Evolutionary conservation across 2,888 invertebrate species (phyloP), one percentile per base, ranked within the genome.

Genomic region (Acrocyrtus sp.): DNA sequence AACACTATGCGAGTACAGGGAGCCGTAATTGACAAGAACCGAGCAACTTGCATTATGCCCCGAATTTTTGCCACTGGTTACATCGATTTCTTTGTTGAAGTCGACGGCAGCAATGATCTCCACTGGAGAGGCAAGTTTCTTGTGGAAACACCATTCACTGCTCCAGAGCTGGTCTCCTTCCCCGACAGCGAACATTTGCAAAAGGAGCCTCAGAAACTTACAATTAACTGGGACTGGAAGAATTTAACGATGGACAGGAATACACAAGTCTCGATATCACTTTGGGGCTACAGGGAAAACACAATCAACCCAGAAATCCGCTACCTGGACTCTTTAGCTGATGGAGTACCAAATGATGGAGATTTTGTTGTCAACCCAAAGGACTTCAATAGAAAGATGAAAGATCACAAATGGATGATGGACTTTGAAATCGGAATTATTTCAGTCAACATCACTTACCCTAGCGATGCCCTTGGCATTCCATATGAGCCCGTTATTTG

Each of bases 71-170:
- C 93, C 27, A 93, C 95, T 82, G 97, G 96, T 3, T 94, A 94
- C 82, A 90, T 97, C 1, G 89, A 92, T 60, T 90, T 98, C 75
- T 92, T 93, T 83, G 90, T 97, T 21, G 92, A 95, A 0, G 89
- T 94, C 58, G 93, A 94, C 70, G 92, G 91, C 70, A 91, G 91
- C 72, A 89, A 90, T 54, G 96, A 90, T 75, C 62, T 79, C 84
- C 92, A 93, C 82, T 96, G 95, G 93, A 92, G 93, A 82, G 95
- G 95, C 80, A 91, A 90, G 86, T 96, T 91, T 85, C 95, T 95
- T 83, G 92, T 97, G 75, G 95, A 96, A 88, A 94, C 96, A 0
- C 95, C 96, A 0, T 92, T 91, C 0, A 92, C 92, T 0, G 94
- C 95, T 0, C 88, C 92, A 0, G 94, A 95, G 83, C 91, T 90